Evolutionary conservation across 2,797 vertebrate species (phyloP).

Genomic region (Cynodonichthys magdalenae): DNA sequence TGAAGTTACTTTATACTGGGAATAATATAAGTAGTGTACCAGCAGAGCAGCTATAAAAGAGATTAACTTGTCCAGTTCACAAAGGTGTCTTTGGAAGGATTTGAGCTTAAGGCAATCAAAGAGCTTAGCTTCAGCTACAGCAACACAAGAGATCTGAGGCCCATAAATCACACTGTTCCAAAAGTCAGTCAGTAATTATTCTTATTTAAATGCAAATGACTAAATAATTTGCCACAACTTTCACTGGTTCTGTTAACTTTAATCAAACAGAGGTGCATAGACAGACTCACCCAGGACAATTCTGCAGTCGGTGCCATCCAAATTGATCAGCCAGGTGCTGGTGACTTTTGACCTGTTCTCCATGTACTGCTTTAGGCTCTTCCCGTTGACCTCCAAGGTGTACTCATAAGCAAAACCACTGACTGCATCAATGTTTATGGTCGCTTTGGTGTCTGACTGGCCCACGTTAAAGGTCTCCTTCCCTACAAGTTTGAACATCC

Average conservation of each 20-base stretch:
- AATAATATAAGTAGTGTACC: constrained; percentile 9
- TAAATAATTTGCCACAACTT: not conserved
- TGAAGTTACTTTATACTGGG: not conserved
- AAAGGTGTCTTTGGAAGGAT: constrained; percentile 32
- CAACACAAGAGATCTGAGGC: constrained; percentile 9
- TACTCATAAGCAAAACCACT: constrained; percentile 96
- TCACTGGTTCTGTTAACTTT: not conserved
- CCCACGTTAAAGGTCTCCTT: constrained; percentile 95
- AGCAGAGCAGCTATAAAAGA: constrained; percentile 41
- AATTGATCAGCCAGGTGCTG: constrained; percentile 92
- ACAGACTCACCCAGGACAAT: constrained; percentile 90
- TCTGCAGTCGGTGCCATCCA: constrained; percentile 90
- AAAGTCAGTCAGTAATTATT: not conserved
- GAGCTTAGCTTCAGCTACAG: constrained; percentile 46
- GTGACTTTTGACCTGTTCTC: constrained; percentile 95
- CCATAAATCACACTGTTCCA: constrained; percentile 8
- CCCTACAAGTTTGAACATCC: constrained; percentile 99
- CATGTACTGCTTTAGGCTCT: constrained; percentile 94
- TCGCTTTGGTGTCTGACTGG: constrained; percentile 88
- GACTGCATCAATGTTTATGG: constrained; percentile 94
- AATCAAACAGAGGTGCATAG: too few species aligned
- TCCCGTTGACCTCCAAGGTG: constrained; percentile 95
- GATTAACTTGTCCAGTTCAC: constrained; percentile 47
- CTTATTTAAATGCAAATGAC: not conserved
- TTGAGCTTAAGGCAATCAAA: constrained; percentile 46